phyloP scores from a whole-genome alignment of 2,797 vertebrate species.

The Spinus olivaceus region DNA sequence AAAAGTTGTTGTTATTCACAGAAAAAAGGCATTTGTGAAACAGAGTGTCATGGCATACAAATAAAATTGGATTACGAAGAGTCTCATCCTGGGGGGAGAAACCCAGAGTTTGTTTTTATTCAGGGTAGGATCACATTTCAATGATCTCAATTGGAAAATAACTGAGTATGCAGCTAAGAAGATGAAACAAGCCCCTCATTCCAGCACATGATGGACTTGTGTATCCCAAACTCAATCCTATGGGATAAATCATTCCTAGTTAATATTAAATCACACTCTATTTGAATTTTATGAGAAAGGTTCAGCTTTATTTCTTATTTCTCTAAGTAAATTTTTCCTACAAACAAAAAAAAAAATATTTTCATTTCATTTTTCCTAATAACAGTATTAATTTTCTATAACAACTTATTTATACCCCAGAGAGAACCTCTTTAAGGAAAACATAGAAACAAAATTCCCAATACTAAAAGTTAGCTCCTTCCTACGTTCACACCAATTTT shows the following conservation, averaged over 20 bases:
- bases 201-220: neutral
- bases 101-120: neutral
- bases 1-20: neutral
- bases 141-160: neutral
- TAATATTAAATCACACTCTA: neutral
- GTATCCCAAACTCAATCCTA: neutral
- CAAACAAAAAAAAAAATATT: rapidly evolving
- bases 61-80: neutral
- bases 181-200: neutral
- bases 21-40: neutral
- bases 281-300: neutral
- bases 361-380: neutral
- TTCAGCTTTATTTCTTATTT: neutral
- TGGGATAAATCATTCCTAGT: neutral
- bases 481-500: neutral
- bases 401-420: neutral
- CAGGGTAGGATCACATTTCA: neutral
- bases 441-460: neutral
- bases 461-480: neutral
- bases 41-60: neutral
- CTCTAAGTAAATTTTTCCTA: neutral
- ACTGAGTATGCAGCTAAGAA: neutral
- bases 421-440: neutral
- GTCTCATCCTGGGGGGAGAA: neutral
- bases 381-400: neutral